Percentiles rank a stretch among this genome's conserved stretches.
Evolutionary conservation across 1,140 invertebrate species (phyloP).

Genomic region (Drosophila kepulauana): DNA sequence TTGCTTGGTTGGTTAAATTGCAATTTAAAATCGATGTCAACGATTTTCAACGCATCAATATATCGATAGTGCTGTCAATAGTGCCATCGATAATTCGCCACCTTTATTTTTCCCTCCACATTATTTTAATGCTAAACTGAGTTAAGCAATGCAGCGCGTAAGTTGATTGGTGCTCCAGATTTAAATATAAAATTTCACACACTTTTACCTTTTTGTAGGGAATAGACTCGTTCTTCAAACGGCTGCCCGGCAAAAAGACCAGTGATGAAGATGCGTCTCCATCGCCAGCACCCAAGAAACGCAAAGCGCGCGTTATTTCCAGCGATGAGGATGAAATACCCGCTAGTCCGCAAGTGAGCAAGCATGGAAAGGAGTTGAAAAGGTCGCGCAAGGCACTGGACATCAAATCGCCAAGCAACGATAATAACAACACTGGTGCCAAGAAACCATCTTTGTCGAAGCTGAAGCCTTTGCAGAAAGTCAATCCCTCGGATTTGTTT

Average conservation of each 20-base stretch:
- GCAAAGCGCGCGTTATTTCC: conserved; percentile 72
- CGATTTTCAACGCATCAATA: too few species aligned
- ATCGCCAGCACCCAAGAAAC: conserved; percentile 70
- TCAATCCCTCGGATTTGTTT: conserved; percentile 70
- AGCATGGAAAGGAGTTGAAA: conserved; percentile 42
- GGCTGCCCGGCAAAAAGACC: conserved; percentile 51
- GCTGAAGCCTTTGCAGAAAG: conserved; percentile 50
- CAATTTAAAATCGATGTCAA: too few species aligned
- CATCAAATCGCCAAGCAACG: conserved; percentile 9
- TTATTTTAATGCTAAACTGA: conserved; percentile 12
- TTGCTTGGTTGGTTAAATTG: too few species aligned
- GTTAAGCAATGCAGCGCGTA: conserved; percentile 63
- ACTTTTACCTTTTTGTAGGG: conserved; percentile 29
- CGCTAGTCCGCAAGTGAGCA: conserved; percentile 55
- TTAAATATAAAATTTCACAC: not conserved
- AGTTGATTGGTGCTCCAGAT: conserved; percentile 15
- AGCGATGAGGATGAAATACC: conserved; percentile 75
- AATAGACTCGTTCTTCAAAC: conserved; percentile 70
- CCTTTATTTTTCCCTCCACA: conserved; percentile 23
- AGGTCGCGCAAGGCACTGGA: conserved; percentile 30
- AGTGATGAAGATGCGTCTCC: conserved; percentile 29
- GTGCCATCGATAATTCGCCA: conserved; percentile 27
- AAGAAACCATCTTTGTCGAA: conserved; percentile 71
- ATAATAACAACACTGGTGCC: conserved; percentile 11
- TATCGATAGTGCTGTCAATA: not conserved